Base-by-base conservation (phyloP, 2,113 vertebrate genomes). In the Atrichornis clamosus region DNA sequence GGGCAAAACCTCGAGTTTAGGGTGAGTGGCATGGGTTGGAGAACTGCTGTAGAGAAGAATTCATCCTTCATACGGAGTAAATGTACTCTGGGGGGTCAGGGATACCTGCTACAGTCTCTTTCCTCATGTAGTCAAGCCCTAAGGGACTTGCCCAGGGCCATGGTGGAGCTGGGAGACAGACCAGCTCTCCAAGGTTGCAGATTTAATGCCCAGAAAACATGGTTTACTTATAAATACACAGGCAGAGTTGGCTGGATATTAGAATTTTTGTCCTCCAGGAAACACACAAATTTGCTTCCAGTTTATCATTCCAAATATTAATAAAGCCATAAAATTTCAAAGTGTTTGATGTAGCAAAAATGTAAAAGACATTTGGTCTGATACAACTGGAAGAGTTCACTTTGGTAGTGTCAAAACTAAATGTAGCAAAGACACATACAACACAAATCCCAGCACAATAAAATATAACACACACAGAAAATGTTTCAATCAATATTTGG, bases 401-500 rank as follows among this genome's bases (percentile, higher is more conserved):
- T 83, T 92, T 62, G 79, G 42, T 90, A 90, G 87, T 42, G 76
- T 84, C 68, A 67, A 95, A 94, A 84, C 32, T 12, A 41, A 91
- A 59, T 53, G 46, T 24, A 88, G 46, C 64, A 89, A 64, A 86
- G 37, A 14, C 44, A 63, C 20, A 14, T 7, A 33, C 35, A 47
- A 47, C 50, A 62, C 65, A 58, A 87, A 91, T 42, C 47, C 47
- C 49, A 35, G 20, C 16, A 65, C 74, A 75, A 65, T 78, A 87
- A 87, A 79, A 84, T 39, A 49, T 14, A 67, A 8, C 32, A 37
- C 44, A 68, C 21, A 49, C 60, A 84, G 76, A 93, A 90, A 86
- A 77, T 64, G 56, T 37, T 81, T 90, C 64, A 59, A 94, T 91
- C 83, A 81, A 88, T 91, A 90, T 81, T 84, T 56, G 47, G 84